These are phyloP conservation scores for Leucoptera coffeella DNA, from an alignment of 2,888 invertebrate species.

Conservation along the genomic window DNA sequence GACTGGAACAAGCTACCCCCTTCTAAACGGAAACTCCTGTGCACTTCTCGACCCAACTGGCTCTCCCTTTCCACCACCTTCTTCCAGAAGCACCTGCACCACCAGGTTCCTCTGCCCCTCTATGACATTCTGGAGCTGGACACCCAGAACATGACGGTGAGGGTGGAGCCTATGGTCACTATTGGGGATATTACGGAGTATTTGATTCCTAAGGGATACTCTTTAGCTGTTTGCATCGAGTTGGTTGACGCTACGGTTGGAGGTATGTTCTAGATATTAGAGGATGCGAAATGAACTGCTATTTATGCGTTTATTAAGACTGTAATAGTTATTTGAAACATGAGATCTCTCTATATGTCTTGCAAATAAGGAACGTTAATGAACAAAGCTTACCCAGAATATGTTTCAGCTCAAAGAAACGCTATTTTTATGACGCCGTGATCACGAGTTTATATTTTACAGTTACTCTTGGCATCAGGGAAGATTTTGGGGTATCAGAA, in stretches of 20 bases:
- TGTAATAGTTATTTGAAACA: too few relatives aligned
- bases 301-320: too few relatives aligned
- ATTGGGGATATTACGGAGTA: conserved; percentile 60
- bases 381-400: too few relatives aligned
- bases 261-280: conserved; percentile 21
- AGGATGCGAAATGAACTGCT: too few relatives aligned
- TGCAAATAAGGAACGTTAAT: too few relatives aligned
- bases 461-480: too few relatives aligned
- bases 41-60: conserved; percentile 66
- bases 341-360: too few relatives aligned
- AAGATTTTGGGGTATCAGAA: too few relatives aligned
- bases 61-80: conserved; percentile 61
- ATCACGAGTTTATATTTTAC: too few relatives aligned
- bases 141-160: conserved; percentile 48
- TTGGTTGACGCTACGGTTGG: conserved; percentile 64
- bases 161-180: conserved; percentile 63
- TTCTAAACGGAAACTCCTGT: conserved; percentile 44
- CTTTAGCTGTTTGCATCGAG: conserved; percentile 62
- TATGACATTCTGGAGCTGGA: conserved; percentile 57
- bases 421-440: too few relatives aligned
- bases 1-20: conserved; percentile 44
- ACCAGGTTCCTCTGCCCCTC: conserved; percentile 52
- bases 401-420: too few relatives aligned
- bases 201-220: conserved; percentile 59
- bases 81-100: conserved; percentile 58